Base-by-base conservation (phyloP, 2,888 invertebrate species). In the Callinectes sapidus region DNA sequence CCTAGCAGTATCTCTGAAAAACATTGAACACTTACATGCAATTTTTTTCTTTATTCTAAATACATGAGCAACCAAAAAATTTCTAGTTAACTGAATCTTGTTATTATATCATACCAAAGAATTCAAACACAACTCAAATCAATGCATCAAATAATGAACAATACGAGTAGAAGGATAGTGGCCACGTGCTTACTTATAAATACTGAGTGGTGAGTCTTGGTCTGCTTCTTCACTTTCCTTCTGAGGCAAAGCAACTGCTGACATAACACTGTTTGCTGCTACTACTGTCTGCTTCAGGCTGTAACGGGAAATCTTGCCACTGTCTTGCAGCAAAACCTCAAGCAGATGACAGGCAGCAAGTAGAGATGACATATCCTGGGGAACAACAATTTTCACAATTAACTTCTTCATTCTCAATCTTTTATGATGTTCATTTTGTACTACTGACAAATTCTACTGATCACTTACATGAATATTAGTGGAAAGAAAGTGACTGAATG, bases 241-340 rank as follows among this genome's bases (percentile, higher is more conserved):
- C 32, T 61, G 18, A 35, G 32, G 61, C 10, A 28, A 10, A 88
- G 55, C n/a, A 42, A 77, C 61, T 32, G 71, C 28, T 10, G 66
- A 42, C 14, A 93, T 23, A 54, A 91, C 81, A 32, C 89, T 91
- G 35, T 91, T 89, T 16, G 88, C 28, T 16, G 90, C 91, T n/a
- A 81, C 66, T 88, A 93, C 91, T 3, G 89, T 81, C 61, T 93
- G 85, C 86, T 93, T 93, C 32, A 93, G 28, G 61, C 81, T 90
- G 39, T 91, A 93, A 8, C 85, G 87, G 13, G 92, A 93, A 3
- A 93, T 90, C 71, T 93, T 93, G 10, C 91, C 92, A 91, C 92
- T 93, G 88, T 93, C 92, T 18, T 54, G 48, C 61, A 61, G 77
- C 35, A 93, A 66, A 32, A 93, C 48, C 66, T 85, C 89, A 23